Conservation (phyloP, 2,888 invertebrate species). For the Hecatera dysodea region DNA sequence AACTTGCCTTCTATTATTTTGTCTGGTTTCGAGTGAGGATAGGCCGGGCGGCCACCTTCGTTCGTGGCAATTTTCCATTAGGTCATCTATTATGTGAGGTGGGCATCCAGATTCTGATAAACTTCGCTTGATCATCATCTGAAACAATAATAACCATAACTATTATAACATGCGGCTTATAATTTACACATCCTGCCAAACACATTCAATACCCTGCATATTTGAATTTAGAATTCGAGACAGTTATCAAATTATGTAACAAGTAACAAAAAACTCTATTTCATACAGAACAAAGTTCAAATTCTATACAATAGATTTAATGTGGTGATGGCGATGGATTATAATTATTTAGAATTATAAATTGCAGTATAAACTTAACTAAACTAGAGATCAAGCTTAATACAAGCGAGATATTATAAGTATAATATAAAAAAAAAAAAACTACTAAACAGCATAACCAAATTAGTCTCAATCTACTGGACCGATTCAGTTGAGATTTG, state of each 20-base stretch:
- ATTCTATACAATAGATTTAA: too few relatives aligned
- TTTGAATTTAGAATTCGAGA: not conserved
- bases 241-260: not conserved
- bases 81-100: constrained; percentile 97
- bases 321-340: too few relatives aligned
- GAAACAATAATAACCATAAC: constrained; percentile 54
- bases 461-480: too few relatives aligned
- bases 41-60: constrained; percentile 98
- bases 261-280: not conserved
- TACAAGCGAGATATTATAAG: too few relatives aligned
- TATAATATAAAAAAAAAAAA: too few relatives aligned
- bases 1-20: constrained; percentile 96
- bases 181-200: not conserved
- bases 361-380: too few relatives aligned
- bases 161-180: not conserved
- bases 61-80: constrained; percentile 99
- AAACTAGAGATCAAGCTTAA: too few relatives aligned
- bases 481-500: too few relatives aligned
- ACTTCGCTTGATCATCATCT: constrained; percentile 98
- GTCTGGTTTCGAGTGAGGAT: constrained; percentile 97
- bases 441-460: too few relatives aligned
- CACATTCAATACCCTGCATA: not conserved
- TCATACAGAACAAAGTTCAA: not conserved
- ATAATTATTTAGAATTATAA: too few relatives aligned
- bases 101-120: constrained; percentile 98